Base-by-base conservation (phyloP, 2,888 invertebrate genomes). In the Synanthedon formicaeformis region DNA sequence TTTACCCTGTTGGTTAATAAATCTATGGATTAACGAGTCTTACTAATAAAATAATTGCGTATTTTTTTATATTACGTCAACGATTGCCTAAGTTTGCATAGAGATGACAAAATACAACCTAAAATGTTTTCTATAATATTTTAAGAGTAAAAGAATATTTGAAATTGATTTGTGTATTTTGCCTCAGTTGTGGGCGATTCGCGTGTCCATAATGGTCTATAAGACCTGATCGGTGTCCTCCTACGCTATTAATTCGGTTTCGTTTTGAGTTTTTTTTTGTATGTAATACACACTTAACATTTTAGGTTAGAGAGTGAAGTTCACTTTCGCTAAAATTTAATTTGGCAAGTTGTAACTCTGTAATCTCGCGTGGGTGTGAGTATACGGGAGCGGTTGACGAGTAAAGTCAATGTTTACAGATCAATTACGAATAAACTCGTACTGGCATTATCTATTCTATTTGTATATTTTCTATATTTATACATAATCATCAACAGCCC, bases 281-380 rank as follows among this genome's bases (percentile, higher is more conserved):
- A 45, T 16, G 16, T 16, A 16, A 16, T 14, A 11, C 13, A 11
- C 14, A 18, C 23, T 13, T 13, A 58, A 63, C 65, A 60, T 68
- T 71, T 73, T 64, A 60, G 70, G 65, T 62, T 73, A 73, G 75
- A 78, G 76, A 81, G 75, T 65, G 75, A 75, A 74, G 66, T 71
- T 60, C 58, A 73, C 80, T 82, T 81, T 82, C 81, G 69, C 73
- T 70, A 59, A 65, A 65, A 63, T 56, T 49, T 61, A 64, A 58
- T 63, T 61, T 60, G 55, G 57, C 57, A 53, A 55, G 57, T 54
- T 55, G 5, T 49, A 49, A 14, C 16, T 12, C 12, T 14, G 6
- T 18, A 49, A 34, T 18, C 34, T 34, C 27, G 50, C 12, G 40
- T 50, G 12, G 34, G 23, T 34, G 50, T 50, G 5, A 12, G 50